A percentile compares a stretch with the other conserved stretches of the same genome.
Evolutionary conservation across 2,888 invertebrate genomes (phyloP).

Genomic region (Penaeus monodon): DNA sequence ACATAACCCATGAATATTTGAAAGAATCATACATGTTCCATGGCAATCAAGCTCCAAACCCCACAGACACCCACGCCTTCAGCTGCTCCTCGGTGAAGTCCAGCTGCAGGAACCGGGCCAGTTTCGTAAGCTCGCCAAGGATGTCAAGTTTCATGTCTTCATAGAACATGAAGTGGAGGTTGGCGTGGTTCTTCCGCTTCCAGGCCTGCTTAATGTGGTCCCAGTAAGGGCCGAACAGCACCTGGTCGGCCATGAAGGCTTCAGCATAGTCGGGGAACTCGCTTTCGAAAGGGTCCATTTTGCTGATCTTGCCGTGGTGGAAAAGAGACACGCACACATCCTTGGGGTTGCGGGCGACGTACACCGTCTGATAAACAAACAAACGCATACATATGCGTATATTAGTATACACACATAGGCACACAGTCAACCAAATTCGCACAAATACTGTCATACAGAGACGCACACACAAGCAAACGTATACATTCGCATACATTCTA

Average conservation of each 20-base stretch:
- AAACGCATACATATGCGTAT: too few relatives aligned
- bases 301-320: not conserved
- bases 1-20: too few relatives aligned
- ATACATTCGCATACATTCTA: too few relatives aligned
- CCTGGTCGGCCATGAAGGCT: not conserved
- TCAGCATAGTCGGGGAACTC: not conserved
- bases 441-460: too few relatives aligned
- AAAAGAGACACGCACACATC: conserved; percentile 4
- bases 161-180: conserved; percentile 26
- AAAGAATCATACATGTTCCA: too few relatives aligned
- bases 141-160: conserved; percentile 12
- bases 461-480: too few relatives aligned
- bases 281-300: not conserved
- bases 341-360: conserved; percentile 12
- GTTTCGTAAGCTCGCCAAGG: not conserved
- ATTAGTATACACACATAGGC: too few relatives aligned
- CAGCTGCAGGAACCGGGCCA: conserved; percentile 7
- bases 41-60: too few relatives aligned
- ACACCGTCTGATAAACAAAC: not conserved
- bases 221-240: conserved; percentile 12
- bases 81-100: not conserved
- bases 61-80: too few relatives aligned
- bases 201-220: conserved; percentile 5
- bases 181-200: not conserved
- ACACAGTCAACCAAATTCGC: too few relatives aligned